A percentile compares a stretch with the other conserved stretches of the same genome.
These are phyloP conservation scores for Drosophila repleta DNA, from an alignment of 1,140 invertebrate species.

Conservation along the genomic window DNA sequence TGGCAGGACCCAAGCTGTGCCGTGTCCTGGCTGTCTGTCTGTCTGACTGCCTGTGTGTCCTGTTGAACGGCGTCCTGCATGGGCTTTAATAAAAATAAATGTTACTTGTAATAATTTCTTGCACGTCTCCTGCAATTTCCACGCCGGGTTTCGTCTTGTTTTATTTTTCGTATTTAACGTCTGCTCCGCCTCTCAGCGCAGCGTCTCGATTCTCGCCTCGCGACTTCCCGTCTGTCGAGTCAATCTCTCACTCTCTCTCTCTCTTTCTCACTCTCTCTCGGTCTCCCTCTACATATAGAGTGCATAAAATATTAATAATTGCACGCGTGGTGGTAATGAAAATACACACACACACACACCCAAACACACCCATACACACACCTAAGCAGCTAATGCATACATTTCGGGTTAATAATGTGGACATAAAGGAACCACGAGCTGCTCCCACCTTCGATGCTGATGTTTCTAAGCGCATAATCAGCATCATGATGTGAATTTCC, in stretches of 20 bases:
- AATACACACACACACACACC: slow-evolving; percentile 57
- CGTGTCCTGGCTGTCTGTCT: background rate
- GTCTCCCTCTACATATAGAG: slow-evolving; percentile 31
- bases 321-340: slow-evolving; percentile 77
- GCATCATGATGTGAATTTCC: slow-evolving; percentile 46
- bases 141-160: slow-evolving; percentile 46
- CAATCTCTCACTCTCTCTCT: slow-evolving; percentile 8
- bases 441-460: background rate
- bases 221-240: slow-evolving; percentile 50
- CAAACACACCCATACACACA: slow-evolving; percentile 36
- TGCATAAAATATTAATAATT: slow-evolving; percentile 81
- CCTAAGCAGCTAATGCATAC: slow-evolving; percentile 65
- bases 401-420: slow-evolving; percentile 68
- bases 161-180: slow-evolving; percentile 59
- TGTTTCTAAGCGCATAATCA: slow-evolving; percentile 29
- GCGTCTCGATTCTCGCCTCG: slow-evolving; percentile 22
- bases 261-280: slow-evolving; percentile 32
- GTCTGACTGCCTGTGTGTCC: slow-evolving; percentile 11
- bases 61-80: slow-evolving; percentile 32
- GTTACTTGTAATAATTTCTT: slow-evolving; percentile 76
- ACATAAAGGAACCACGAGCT: slow-evolving; percentile 24
- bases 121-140: slow-evolving; percentile 72
- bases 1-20: slow-evolving; percentile 39
- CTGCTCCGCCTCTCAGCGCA: slow-evolving; percentile 20
- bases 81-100: slow-evolving; percentile 80